These are phyloP conservation scores for Pterois miles DNA, from an alignment of 2,797 vertebrate species.

Conservation along the genomic window DNA sequence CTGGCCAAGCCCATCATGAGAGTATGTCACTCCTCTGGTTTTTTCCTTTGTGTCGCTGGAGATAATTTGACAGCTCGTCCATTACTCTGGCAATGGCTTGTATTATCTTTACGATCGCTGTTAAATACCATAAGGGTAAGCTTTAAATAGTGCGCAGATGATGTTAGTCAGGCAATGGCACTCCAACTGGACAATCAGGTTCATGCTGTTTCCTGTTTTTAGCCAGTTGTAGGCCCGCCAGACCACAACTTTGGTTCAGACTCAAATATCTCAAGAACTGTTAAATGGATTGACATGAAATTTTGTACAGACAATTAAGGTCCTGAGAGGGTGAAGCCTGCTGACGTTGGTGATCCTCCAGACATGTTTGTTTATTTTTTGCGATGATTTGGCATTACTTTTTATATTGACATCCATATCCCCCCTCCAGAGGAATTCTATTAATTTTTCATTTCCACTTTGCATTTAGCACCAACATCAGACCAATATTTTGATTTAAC, in stretches of 20 bases:
- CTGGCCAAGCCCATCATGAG: slow-evolving; percentile 36
- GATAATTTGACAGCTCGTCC: slow-evolving; percentile 26
- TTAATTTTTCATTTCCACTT: neutral
- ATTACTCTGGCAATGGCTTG: neutral
- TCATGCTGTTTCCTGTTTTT: neutral
- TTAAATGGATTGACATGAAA: neutral
- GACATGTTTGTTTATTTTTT: neutral
- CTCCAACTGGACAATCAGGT: slow-evolving; percentile 39
- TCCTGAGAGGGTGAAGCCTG: neutral
- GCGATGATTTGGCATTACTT: neutral
- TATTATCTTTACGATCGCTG: slow-evolving; percentile 12
- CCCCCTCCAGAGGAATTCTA: neutral
- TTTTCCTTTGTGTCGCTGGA: slow-evolving; percentile 12
- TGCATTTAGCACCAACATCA: neutral
- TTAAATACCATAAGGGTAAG: slow-evolving; percentile 27
- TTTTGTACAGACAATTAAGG: neutral
- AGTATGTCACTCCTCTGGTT: slow-evolving; percentile 74
- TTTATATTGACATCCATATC: neutral
- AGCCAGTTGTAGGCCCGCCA: neutral
- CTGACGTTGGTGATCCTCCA: too few species aligned
- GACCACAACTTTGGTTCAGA: neutral
- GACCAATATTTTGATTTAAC: neutral
- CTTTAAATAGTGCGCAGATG: neutral
- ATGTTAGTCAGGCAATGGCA: neutral
- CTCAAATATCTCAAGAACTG: neutral